Evolutionary conservation across 2,113 vertebrate genomes (phyloP), one percentile per base, ranked within the genome.

Genomic region (Pachypanchax playfairii): DNA sequence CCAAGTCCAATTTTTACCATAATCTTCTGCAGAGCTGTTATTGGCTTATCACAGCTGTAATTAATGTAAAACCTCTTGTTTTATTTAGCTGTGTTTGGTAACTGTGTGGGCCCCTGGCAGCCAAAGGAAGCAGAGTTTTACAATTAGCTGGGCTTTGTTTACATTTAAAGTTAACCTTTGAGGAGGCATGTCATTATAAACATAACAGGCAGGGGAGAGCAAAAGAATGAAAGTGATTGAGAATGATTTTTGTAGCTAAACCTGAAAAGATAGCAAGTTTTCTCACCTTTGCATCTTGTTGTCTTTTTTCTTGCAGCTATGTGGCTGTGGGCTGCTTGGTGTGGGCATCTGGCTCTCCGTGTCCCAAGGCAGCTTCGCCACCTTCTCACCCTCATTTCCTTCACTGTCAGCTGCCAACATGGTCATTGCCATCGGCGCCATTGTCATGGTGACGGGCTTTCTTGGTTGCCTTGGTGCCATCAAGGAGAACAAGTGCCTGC

Each of bases 401-500:
- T 95, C 94, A 0, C 92, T 99, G 60, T 98, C 97, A 2, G 97
- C 97, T 53, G 97, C 97, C 93, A 99, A 99, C 87, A 90, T 99
- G 14, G 94, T 99, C 75, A 98, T 98, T 61, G 92, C 91, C 87
- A 91, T 98, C 12, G 97, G 97, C 38, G 93, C 97, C 86, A 91
- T 97, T 36, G 89, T 98, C 92, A 98, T 98, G 97, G 95, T 98
- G 90, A 98, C 96, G 0, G 97, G 96, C 82, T 99, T 99, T 78
- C 93, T 99, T 17, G 97, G 97, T 70, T 98, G 97, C 82, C 91
- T 99, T 62, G 97, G 97, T 73, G 95, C 97, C 93, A 98, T 99
- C 93, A 98, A 98, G 92, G 97, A 99, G 92, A 99, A 98, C 92
- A 98, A 98, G 95, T 98, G 96, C 95, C 96, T 98, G 90, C 95